phyloP scores from a whole-genome alignment of 2,797 vertebrate genomes.

The Meda fulgida region DNA sequence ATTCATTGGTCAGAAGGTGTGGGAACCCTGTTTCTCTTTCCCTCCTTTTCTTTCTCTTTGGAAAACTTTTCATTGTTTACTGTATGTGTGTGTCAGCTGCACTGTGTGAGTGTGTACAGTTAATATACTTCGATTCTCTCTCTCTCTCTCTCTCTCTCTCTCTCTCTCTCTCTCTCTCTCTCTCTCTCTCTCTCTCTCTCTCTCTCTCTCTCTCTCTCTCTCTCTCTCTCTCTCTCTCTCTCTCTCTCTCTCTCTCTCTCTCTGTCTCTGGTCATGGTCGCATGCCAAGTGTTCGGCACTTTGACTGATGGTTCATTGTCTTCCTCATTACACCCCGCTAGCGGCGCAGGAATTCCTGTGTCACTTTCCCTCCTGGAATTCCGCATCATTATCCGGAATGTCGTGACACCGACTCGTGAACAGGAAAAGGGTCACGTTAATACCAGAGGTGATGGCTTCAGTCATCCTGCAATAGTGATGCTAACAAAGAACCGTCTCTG shows the following conservation, averaged over 20 bases:
- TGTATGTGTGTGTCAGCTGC: slow-evolving; percentile 17
- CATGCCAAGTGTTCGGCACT: slow-evolving; percentile 15
- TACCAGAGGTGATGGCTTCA: slow-evolving; percentile 19
- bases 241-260: neutral
- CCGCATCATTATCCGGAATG: slow-evolving; percentile 35
- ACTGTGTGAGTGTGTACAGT: slow-evolving; percentile 4
- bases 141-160: too few relatives aligned
- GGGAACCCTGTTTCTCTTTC: slow-evolving; percentile 50
- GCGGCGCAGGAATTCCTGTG: slow-evolving; percentile 33
- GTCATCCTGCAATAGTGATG: slow-evolving; percentile 25
- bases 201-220: too few relatives aligned
- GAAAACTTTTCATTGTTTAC: slow-evolving; percentile 7
- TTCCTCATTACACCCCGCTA: slow-evolving; percentile 29
- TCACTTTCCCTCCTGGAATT: slow-evolving; percentile 43
- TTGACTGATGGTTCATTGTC: slow-evolving; percentile 39
- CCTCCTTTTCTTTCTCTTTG: slow-evolving; percentile 43
- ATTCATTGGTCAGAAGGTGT: slow-evolving; percentile 1
- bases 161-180: neutral
- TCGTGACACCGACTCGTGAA: slow-evolving; percentile 28
- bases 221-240: neutral
- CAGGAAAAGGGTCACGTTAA: slow-evolving; percentile 37
- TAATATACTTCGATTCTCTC: neutral
- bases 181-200: neutral
- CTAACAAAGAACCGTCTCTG: slow-evolving; percentile 14
- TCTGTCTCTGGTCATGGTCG: neutral